These are phyloP conservation scores for Parotocinclus haroldoi DNA, from an alignment of 2,797 vertebrate species.

Conservation along the genomic window DNA sequence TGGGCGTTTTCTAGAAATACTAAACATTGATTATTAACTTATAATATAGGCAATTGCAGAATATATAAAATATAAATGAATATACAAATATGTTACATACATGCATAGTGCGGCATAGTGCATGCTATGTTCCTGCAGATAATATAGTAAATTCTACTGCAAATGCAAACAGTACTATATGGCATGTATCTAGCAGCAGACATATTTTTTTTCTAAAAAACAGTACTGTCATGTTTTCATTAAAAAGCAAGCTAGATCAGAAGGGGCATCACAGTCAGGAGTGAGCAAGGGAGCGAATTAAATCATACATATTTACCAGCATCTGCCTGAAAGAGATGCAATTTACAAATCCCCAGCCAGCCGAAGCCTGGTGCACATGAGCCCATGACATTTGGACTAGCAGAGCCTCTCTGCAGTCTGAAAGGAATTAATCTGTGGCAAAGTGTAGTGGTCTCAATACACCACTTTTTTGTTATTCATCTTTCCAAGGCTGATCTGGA, in stretches of 20 bases:
- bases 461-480: slow-evolving; percentile 71
- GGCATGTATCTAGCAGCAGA: no score
- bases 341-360: slow-evolving; percentile 68
- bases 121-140: neutral
- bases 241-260: slow-evolving; percentile 53
- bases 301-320: slow-evolving; percentile 70
- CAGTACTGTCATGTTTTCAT: slow-evolving; percentile 40
- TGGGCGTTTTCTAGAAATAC: neutral
- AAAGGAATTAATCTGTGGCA: slow-evolving; percentile 65
- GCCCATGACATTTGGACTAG: slow-evolving; percentile 69
- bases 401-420: slow-evolving; percentile 57
- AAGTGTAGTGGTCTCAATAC: slow-evolving; percentile 62
- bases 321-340: slow-evolving; percentile 64
- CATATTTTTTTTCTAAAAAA: neutral
- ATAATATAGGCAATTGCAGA: no score
- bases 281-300: slow-evolving; percentile 18
- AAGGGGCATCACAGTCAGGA: slow-evolving; percentile 46
- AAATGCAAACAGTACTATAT: neutral
- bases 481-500: slow-evolving; percentile 60
- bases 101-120: neutral
- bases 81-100: neutral
- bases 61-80: no score
- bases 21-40: neutral
- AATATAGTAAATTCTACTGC: neutral
- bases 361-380: slow-evolving; percentile 50